Evolutionary conservation across 2,797 vertebrate genomes (phyloP).

Genomic region (Oreochromis mossambicus): DNA sequence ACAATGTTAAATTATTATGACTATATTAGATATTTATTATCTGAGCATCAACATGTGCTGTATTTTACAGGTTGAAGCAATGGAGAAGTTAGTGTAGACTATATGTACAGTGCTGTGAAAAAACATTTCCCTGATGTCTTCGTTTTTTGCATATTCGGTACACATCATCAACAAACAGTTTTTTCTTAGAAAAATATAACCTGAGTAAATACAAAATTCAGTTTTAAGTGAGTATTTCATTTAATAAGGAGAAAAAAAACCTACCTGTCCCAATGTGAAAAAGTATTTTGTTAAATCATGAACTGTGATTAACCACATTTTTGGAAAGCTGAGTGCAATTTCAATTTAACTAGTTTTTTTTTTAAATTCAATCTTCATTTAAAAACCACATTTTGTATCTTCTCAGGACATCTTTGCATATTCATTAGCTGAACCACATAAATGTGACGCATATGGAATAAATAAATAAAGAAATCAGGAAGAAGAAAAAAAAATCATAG

Average conservation of each 20-base stretch:
- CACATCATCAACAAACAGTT: not conserved
- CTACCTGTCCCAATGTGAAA: not conserved
- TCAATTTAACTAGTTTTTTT: not conserved
- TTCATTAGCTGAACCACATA: not conserved
- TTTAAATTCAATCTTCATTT: rapidly evolving
- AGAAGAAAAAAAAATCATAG: not conserved
- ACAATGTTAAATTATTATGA: not conserved
- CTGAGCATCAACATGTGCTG: not conserved
- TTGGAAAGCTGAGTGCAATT: not conserved
- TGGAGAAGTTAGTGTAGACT: not conserved
- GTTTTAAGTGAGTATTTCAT: not conserved
- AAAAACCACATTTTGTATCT: not conserved
- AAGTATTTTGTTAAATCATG: not conserved
- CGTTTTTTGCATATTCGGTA: not conserved
- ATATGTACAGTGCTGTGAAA: not conserved
- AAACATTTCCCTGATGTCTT: not conserved
- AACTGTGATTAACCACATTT: not conserved
- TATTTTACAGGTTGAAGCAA: not conserved
- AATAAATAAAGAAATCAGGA: not conserved
- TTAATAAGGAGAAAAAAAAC: not conserved
- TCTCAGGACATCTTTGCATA: not conserved
- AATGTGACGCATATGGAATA: not conserved
- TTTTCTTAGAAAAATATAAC: not conserved
- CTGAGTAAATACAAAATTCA: not conserved
- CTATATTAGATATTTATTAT: not conserved